phyloP scores from a whole-genome alignment of 2,113 vertebrate genomes.

The Myrmophylax atrothorax region DNA sequence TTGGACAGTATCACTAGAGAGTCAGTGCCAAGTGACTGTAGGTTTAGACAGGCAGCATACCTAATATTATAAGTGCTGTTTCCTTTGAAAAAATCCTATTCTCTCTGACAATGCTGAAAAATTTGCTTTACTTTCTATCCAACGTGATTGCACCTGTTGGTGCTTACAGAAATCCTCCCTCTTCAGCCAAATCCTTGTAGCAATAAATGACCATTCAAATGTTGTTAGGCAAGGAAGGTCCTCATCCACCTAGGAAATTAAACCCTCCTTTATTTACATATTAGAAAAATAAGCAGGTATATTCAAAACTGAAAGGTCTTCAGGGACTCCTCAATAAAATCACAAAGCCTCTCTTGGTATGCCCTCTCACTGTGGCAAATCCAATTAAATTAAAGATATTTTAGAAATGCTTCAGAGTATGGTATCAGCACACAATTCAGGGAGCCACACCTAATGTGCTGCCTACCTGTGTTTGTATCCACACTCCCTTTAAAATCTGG shows the following conservation, averaged over 20 bases:
- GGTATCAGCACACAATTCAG: background rate
- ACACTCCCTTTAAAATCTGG: background rate
- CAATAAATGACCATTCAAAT: conserved; percentile 16
- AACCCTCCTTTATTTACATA: background rate
- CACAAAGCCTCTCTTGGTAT: background rate
- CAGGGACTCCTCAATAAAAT: background rate
- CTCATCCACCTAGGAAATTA: background rate
- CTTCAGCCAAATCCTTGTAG: background rate
- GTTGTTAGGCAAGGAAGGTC: background rate
- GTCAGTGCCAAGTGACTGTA: conserved; percentile 52
- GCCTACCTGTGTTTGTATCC: background rate
- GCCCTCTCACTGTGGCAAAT: background rate
- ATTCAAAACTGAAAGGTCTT: background rate
- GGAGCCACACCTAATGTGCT: background rate
- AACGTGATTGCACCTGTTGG: conserved; percentile 44
- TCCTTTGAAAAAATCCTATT: conserved; percentile 5
- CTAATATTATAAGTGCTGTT: conserved; percentile 40
- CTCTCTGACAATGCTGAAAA: conserved; percentile 40
- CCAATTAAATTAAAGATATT: background rate
- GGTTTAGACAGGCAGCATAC: conserved; percentile 67
- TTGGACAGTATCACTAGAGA: conserved; percentile 14
- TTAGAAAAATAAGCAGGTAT: background rate
- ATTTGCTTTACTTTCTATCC: background rate
- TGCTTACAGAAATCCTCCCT: background rate
- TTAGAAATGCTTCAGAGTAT: background rate